Evolutionary conservation across 2,113 vertebrate species (phyloP), one percentile per base, ranked within the genome.

Genomic region (Thamnophis sirtalis): DNA sequence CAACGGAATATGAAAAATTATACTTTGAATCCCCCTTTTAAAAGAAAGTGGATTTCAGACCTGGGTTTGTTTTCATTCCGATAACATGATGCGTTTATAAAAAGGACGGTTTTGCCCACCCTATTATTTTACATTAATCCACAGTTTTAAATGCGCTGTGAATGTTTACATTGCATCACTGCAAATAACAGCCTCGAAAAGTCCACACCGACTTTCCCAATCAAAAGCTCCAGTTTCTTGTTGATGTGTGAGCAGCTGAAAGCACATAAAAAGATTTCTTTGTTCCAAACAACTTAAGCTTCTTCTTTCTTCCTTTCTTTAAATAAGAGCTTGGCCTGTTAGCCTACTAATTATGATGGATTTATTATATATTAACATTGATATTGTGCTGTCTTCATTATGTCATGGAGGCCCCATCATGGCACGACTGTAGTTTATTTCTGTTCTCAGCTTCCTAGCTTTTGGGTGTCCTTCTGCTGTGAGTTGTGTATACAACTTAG

Each of bases 191-290:
- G 96, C 96, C 96, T 95, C 96, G 95, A 95, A 97, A 97, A 95
- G 95, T 95, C 92, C 93, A 96, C 93, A 96, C 96, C 95, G 94
- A 95, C 94, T 95, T 95, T 94, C 95, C 93, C 97, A 97, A 97
- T 94, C 95, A 97, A 97, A 95, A 96, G 97, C 97, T 98, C 97
- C 97, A 96, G 95, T 96, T 97, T 93, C 95, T 95, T 95, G 95
- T 96, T 96, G 96, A 96, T 95, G 96, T 96, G 95, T 97, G 96
- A 97, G 95, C 96, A 94, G 95, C 90, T 87, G 94, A 94, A 95
- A 93, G 95, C 97, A 96, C 97, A 95, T 96, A 94, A 97, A 97
- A 96, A 95, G 95, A 94, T 21, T 89, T 95, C 95, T 96, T 96
- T 97, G 96, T 96, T 97, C 96, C 92, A 94, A 96, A 95, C 95